Conservation (phyloP, 37 sponge, comb jelly and placozoan genomes). For the Lycopodina hypogea region DNA sequence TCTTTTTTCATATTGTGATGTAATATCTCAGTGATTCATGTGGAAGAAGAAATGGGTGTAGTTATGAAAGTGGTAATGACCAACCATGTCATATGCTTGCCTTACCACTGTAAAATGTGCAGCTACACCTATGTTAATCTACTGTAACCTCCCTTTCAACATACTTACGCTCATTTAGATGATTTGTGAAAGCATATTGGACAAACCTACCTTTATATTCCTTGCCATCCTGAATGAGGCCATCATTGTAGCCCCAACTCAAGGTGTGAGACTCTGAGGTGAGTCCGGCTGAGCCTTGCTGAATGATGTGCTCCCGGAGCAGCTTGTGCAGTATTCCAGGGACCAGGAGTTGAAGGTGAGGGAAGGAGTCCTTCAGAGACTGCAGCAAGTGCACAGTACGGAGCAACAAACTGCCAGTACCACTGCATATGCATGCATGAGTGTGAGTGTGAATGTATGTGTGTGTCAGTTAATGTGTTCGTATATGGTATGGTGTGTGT, state of each 20-base stretch:
- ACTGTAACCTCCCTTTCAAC: too few relatives aligned
- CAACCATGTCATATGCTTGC: too few relatives aligned
- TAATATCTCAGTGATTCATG: too few relatives aligned
- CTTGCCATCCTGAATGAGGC: conserved; percentile 32
- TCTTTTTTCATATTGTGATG: too few relatives aligned
- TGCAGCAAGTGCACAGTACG: conserved; percentile 67
- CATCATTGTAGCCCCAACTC: conserved; percentile 73
- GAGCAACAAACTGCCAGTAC: conserved; percentile 54
- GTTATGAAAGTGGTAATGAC: too few relatives aligned
- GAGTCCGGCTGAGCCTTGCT: conserved; percentile 43
- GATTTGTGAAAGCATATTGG: not conserved
- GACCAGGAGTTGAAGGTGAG: conserved; percentile 30
- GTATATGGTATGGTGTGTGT: too few relatives aligned
- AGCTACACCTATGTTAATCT: too few relatives aligned
- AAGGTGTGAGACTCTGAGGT: conserved; percentile 39
- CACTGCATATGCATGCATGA: conserved; percentile 30
- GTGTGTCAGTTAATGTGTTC: too few relatives aligned
- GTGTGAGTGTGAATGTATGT: not conserved
- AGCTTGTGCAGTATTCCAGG: conserved; percentile 51
- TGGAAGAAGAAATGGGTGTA: too few relatives aligned
- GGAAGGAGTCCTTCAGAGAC: conserved; percentile 22
- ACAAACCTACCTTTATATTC: conserved; percentile 23
- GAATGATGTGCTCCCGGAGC: conserved; percentile 28
- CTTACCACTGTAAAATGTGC: too few relatives aligned
- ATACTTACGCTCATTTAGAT: too few relatives aligned